Conservation (phyloP, 2,888 invertebrate species). For the Theristus sp. region DNA sequence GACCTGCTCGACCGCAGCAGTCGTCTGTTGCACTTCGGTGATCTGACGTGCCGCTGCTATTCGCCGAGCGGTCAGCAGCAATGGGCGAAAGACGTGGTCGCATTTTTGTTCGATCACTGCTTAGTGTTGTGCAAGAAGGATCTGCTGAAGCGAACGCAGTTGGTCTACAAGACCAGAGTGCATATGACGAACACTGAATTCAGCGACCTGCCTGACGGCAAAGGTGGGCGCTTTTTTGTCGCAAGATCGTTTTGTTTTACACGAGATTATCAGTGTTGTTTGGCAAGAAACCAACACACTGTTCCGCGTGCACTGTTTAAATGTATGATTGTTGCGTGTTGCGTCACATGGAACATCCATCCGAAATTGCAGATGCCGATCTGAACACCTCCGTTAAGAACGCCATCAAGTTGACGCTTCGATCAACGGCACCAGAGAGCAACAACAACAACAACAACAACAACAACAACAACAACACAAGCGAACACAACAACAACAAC, state of each 20-base stretch:
- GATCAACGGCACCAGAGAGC: not conserved
- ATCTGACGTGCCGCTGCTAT: conserved; percentile 46
- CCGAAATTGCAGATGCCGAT: conserved; percentile 44
- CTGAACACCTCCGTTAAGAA: conserved; percentile 56
- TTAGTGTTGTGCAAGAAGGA: conserved; percentile 66
- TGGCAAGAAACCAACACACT: no score
- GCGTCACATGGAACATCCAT: no score
- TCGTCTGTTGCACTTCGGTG: conserved; percentile 58
- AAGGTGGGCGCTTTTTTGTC: no score
- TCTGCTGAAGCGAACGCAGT: conserved; percentile 54
- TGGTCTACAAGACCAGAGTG: conserved; percentile 61
- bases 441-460: not conserved
- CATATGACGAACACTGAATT: conserved; percentile 44
- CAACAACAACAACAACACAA: not conserved
- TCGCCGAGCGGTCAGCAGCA: conserved; percentile 13
- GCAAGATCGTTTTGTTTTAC: no score
- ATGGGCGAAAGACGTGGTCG: conserved; percentile 57
- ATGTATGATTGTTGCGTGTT: no score
- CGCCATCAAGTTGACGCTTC: conserved; percentile 45
- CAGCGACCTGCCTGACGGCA: conserved; percentile 31
- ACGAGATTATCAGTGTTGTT: no score
- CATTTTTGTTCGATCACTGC: conserved; percentile 66
- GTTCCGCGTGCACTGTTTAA: no score
- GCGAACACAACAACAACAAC: no score
- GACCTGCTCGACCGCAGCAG: conserved; percentile 57